Base-by-base conservation (phyloP, 2,113 vertebrate genomes). In the Scortum barcoo region DNA sequence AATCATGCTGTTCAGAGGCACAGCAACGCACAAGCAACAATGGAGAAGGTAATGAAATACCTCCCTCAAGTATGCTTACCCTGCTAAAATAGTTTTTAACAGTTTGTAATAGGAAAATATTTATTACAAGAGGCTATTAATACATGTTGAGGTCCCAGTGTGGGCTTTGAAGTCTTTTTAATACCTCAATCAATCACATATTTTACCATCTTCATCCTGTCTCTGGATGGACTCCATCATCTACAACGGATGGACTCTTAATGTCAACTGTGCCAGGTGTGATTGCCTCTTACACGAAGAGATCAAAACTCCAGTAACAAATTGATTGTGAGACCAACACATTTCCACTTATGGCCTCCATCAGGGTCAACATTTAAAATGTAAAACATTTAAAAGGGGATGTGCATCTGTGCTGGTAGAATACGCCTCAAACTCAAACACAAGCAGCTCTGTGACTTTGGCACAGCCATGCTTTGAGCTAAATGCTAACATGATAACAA, bases 1-100 rank as follows among this genome's bases (percentile, higher is more conserved):
- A 65, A 70, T 61, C 67, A 2, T 14, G 38, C 46, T 62, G 54
- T 72, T 75, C 53, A 42, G 36, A 62, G 24, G 30, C 67, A 68
- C 40, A 58, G n/a, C n/a, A 30, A 22, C 20, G 20, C 76, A 60
- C 36, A 36, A 44, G 20, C 22, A 3, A 36, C 50, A 71, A 73
- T 46, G 24, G 48, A 68, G 61, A 28, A 13, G 38, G 5, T 6
- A 57, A 66, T 61, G 33, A 69, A 40, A 54, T 44, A 76, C 30
- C 33, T 72, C 54, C 56, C 42, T 58, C 9, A 51, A 7, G 33
- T 6, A n/a, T 46, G 73, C 24, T 65, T 22, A 51, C 20, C 5
- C 19, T 57, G 44, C 40, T 20, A 17, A 26, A 26, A 68, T 3
- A 2, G 56, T n/a, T 20, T 44, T 22, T n/a, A 42, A 48, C 26